These are phyloP conservation scores for Thecophora atra DNA, from an alignment of 2,888 invertebrate genomes.

Conservation along the genomic window DNA sequence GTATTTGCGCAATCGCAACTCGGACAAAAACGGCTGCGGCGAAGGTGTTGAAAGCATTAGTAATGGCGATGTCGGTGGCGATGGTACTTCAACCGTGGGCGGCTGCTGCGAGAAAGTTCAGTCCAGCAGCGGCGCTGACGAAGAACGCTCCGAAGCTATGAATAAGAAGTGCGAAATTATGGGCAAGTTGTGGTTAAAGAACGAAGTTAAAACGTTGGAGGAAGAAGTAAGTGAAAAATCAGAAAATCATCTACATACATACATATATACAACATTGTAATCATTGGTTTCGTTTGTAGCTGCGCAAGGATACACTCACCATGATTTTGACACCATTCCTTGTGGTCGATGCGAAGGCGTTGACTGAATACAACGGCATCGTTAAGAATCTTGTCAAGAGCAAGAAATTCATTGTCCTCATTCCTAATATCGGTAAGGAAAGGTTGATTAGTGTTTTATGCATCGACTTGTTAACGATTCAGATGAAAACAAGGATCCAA, in stretches of 20 bases:
- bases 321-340: slow-evolving; percentile 81
- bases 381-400: slow-evolving; percentile 85
- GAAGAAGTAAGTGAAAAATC: slow-evolving; percentile 68
- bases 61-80: slow-evolving; percentile 51
- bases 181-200: slow-evolving; percentile 88
- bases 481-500: too few relatives aligned
- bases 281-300: slow-evolving; percentile 41
- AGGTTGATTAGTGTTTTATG: neutral
- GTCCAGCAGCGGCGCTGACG: slow-evolving; percentile 64
- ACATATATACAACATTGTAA: neutral
- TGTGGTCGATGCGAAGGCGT: slow-evolving; percentile 85
- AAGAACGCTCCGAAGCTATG: slow-evolving; percentile 63
- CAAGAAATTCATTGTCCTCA: slow-evolving; percentile 85
- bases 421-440: slow-evolving; percentile 84
- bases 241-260: too few relatives aligned
- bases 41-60: slow-evolving; percentile 46
- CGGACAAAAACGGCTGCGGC: slow-evolving; percentile 55
- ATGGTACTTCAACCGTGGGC: slow-evolving; percentile 57
- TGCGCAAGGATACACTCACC: slow-evolving; percentile 61
- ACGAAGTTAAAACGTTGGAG: slow-evolving; percentile 88
- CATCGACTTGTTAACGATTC: too few relatives aligned
- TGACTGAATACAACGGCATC: slow-evolving; percentile 79
- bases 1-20: slow-evolving; percentile 63
- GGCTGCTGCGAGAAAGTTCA: slow-evolving; percentile 59
- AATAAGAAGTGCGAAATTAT: slow-evolving; percentile 70